These are phyloP conservation scores for Pachypsylla venusta DNA, from an alignment of 1,140 invertebrate species.

Conservation along the genomic window DNA sequence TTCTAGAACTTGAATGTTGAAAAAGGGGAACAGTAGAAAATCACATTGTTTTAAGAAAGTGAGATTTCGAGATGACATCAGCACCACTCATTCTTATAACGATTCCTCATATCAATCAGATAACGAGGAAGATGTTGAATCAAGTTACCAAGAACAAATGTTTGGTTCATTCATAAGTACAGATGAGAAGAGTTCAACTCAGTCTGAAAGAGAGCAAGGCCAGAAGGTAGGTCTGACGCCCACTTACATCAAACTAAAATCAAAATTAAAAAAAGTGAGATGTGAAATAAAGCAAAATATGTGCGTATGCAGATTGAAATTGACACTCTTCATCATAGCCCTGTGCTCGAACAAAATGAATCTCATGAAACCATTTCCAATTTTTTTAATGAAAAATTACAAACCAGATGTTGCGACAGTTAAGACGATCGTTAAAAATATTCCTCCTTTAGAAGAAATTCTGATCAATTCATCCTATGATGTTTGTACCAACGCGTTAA, in stretches of 20 bases:
- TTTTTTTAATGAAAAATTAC: not conserved
- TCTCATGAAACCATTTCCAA: constrained; percentile 6
- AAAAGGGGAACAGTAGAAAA: not conserved
- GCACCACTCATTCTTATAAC: not conserved
- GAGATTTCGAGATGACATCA: not conserved
- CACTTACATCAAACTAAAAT: not conserved
- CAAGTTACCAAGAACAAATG: not conserved
- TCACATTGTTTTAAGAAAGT: not conserved
- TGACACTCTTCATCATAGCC: not conserved
- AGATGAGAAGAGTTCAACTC: not conserved
- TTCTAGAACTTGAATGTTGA: not conserved
- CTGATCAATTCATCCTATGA: not conserved
- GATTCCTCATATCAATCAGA: not conserved
- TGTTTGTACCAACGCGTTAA: not conserved
- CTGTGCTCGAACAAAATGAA: not conserved
- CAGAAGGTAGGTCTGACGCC: not conserved
- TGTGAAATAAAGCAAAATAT: not conserved
- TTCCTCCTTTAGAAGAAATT: not conserved
- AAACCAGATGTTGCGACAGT: not conserved
- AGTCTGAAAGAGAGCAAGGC: not conserved
- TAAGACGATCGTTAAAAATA: not conserved
- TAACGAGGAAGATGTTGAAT: not conserved
- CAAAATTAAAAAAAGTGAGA: not conserved
- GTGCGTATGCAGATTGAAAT: not conserved
- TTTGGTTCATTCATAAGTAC: not conserved